Conservation (phyloP, 1,140 invertebrate species). For the Galendromus occidentalis region DNA sequence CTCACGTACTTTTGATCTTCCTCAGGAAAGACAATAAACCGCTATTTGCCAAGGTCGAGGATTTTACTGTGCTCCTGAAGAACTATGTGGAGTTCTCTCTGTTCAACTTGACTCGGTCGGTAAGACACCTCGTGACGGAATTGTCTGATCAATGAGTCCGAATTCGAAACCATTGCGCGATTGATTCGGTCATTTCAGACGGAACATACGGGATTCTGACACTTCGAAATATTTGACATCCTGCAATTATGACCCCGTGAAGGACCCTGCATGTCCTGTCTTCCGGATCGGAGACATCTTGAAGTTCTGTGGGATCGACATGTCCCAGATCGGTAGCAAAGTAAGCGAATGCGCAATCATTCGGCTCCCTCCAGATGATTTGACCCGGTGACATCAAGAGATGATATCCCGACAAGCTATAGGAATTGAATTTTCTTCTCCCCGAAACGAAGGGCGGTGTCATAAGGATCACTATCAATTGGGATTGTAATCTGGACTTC, state of each 20-base stretch:
- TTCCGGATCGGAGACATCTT: slow-evolving; percentile 33
- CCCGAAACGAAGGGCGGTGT: slow-evolving; percentile 31
- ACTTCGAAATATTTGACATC: slow-evolving; percentile 26
- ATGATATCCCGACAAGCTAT: not conserved
- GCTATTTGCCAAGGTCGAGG: slow-evolving; percentile 25
- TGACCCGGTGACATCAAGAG: not conserved
- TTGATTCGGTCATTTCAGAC: slow-evolving; percentile 22
- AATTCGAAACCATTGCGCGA: not conserved
- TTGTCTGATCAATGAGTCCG: slow-evolving; percentile 11
- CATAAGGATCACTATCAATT: slow-evolving; percentile 32
- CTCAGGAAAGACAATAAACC: slow-evolving; percentile 22
- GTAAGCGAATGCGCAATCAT: slow-evolving; percentile 20
- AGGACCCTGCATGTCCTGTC: slow-evolving; percentile 32
- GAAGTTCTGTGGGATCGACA: slow-evolving; percentile 25
- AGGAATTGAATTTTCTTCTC: not conserved
- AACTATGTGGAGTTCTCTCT: slow-evolving; percentile 35
- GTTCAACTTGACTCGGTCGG: slow-evolving; percentile 24
- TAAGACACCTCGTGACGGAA: not conserved
- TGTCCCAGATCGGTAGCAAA: slow-evolving; percentile 24
- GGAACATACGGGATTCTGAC: slow-evolving; percentile 30
- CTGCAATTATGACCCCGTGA: slow-evolving; percentile 27
- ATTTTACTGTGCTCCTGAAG: slow-evolving; percentile 35
- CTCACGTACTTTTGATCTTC: not conserved
- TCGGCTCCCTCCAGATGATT: not conserved
- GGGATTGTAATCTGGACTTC: slow-evolving; percentile 36